phyloP scores from a whole-genome alignment of 92 coral and sea anemone species.

The Parazoanthus swiftii region DNA sequence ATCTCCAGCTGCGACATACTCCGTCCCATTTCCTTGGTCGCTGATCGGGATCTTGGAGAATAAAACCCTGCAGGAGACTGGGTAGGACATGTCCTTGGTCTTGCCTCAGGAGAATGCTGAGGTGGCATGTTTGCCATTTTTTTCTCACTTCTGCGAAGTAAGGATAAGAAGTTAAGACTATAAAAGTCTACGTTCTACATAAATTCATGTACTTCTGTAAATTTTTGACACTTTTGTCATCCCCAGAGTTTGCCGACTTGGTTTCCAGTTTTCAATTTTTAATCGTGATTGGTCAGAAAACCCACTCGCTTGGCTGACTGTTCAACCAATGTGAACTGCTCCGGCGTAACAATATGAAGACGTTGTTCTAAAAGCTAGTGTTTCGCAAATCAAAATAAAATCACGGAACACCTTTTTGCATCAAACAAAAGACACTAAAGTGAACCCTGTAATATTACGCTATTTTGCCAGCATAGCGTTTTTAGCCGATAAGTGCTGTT shows the following conservation, averaged over 20 bases:
- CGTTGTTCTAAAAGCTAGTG: no score
- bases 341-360: no score
- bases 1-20: slow-evolving; percentile 1
- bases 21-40: slow-evolving; percentile 16
- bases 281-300: background rate
- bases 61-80: slow-evolving; percentile 3
- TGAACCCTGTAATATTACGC: no score
- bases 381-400: no score
- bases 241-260: background rate
- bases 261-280: background rate
- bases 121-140: background rate
- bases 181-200: background rate
- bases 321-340: no score
- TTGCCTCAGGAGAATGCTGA: background rate
- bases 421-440: no score
- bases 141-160: slow-evolving; percentile 4
- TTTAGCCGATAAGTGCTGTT: no score
- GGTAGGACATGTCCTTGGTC: slow-evolving; percentile 12
- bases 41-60: slow-evolving; percentile 8
- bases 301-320: background rate
- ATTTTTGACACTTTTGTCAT: background rate
- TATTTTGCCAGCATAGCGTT: no score
- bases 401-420: no score
- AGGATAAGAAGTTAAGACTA: background rate
- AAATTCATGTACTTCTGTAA: background rate